Evolutionary conservation across 2,113 vertebrate genomes (phyloP).

Genomic region (Riparia riparia): DNA sequence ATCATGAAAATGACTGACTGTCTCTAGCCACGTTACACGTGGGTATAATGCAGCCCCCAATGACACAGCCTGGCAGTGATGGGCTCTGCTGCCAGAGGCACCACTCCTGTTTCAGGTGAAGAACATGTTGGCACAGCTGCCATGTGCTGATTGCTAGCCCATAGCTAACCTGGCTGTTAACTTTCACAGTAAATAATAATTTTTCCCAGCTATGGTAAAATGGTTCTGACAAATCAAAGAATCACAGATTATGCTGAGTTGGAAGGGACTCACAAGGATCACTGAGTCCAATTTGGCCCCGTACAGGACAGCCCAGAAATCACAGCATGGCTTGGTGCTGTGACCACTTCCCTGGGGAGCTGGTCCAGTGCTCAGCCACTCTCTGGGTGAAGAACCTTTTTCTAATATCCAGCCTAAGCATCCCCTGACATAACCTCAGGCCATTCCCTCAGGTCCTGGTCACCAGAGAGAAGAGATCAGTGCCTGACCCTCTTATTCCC

Average conservation of each 20-base stretch:
- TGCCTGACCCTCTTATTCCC: fast-evolving
- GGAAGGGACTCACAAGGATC: not conserved
- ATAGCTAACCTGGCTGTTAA: not conserved
- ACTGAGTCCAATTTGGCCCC: not conserved
- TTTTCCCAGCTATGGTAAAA: not conserved
- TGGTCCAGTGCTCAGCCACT: not conserved
- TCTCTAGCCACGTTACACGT: not conserved
- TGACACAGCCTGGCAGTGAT: not conserved
- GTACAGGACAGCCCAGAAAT: not conserved
- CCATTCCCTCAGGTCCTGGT: fast-evolving
- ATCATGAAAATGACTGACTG: not conserved
- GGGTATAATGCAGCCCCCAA: not conserved
- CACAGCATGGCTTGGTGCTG: not conserved
- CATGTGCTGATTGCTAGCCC: not conserved
- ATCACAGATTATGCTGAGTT: not conserved
- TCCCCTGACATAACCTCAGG: fast-evolving
- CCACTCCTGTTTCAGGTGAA: not conserved
- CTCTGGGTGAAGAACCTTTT: not conserved
- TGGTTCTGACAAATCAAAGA: not conserved
- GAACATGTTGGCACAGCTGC: not conserved
- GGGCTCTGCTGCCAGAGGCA: not conserved
- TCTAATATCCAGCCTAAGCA: fast-evolving
- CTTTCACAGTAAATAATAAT: not conserved
- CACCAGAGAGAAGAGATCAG: not conserved
- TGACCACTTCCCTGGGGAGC: not conserved